These are phyloP conservation scores for Podiceps cristatus DNA, from an alignment of 2,113 vertebrate genomes.

Conservation along the genomic window DNA sequence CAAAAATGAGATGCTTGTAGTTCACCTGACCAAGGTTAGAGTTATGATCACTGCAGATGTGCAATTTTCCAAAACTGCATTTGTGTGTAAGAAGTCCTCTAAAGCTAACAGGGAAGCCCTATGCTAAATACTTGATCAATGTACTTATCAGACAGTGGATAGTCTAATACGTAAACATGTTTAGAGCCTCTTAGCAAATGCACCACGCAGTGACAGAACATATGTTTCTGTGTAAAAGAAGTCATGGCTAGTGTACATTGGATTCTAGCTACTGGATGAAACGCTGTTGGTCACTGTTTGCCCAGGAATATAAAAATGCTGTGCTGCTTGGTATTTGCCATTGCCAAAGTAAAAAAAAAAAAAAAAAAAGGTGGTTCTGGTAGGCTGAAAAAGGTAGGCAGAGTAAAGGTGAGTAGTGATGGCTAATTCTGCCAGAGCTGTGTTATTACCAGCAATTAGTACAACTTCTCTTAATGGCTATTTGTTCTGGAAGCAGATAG, in stretches of 20 bases:
- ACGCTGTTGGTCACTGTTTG: not conserved
- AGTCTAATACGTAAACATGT: not conserved
- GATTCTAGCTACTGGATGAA: not conserved
- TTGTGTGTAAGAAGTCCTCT: not conserved
- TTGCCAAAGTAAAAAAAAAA: not conserved
- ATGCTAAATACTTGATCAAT: not conserved
- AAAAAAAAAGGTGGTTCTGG: no score
- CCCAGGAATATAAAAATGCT: not conserved
- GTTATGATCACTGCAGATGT: fast-evolving
- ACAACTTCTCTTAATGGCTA: not conserved
- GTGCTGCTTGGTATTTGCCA: not conserved
- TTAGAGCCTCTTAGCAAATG: not conserved
- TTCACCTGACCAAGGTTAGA: not conserved
- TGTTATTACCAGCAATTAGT: not conserved
- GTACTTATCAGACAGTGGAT: not conserved
- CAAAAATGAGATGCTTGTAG: not conserved
- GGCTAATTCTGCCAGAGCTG: not conserved
- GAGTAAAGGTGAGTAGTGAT: not conserved
- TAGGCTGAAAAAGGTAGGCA: not conserved
- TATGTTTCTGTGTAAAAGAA: not conserved
- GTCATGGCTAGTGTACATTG: not conserved
- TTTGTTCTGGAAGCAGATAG: not conserved
- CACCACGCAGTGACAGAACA: not conserved
- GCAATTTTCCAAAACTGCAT: not conserved
- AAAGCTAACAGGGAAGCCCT: not conserved